phyloP scores from a whole-genome alignment of 2,113 vertebrate genomes.

The Patagioenas fasciata region DNA sequence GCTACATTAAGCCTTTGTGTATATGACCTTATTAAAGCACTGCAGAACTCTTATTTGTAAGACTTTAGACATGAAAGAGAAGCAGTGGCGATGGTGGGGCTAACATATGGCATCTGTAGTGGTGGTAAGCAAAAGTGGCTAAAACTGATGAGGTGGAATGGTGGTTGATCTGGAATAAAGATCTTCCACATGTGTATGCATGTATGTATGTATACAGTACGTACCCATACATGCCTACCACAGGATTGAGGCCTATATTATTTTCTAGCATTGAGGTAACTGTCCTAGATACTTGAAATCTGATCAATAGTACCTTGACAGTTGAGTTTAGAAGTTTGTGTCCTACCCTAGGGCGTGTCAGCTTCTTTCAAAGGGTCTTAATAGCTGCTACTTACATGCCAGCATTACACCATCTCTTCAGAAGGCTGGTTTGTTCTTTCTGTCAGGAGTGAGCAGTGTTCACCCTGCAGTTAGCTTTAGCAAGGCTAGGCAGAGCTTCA shows the following conservation, averaged over 20 bases:
- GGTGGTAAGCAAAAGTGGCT: neutral
- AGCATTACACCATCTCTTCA: neutral
- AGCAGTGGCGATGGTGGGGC: neutral
- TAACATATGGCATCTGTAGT: neutral
- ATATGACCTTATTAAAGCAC: neutral
- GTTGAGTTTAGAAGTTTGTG: neutral
- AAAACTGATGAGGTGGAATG: neutral
- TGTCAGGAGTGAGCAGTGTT: neutral
- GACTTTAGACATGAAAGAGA: neutral
- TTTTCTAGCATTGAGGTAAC: neutral
- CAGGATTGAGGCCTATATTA: neutral
- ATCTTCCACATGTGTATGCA: accelerated
- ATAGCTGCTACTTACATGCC: neutral
- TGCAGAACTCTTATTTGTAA: neutral
- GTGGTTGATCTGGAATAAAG: neutral
- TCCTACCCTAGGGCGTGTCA: neutral
- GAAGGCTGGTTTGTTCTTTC: neutral
- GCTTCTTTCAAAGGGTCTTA: neutral
- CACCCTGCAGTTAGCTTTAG: neutral
- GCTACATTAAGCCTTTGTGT: neutral
- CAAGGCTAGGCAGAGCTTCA: neutral
- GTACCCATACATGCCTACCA: accelerated
- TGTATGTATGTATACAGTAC: neutral
- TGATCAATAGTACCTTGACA: neutral
- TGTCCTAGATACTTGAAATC: neutral